Conservation (phyloP, 2,113 vertebrate genomes). For the Psophia crepitans region DNA sequence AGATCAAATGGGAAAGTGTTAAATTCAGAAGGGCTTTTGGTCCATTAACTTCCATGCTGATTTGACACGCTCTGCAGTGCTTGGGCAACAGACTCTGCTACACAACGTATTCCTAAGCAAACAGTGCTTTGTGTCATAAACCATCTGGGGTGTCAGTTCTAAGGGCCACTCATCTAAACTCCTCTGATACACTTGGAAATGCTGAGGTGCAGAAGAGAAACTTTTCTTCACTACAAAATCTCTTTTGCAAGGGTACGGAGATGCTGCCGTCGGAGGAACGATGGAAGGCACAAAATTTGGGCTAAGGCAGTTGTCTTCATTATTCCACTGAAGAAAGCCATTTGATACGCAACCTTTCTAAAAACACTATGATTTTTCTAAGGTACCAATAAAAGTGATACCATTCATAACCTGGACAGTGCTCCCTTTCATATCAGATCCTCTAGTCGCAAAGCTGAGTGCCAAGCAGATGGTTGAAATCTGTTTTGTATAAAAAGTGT, state of each 20-base stretch:
- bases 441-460: constrained; percentile 71
- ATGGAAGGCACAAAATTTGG: constrained; percentile 53
- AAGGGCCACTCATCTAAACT: constrained; percentile 50
- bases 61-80: constrained; percentile 70
- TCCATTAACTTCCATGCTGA: constrained; percentile 76
- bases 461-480: constrained; percentile 81
- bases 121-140: constrained; percentile 76
- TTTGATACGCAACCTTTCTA: constrained; percentile 50
- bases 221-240: constrained; percentile 33
- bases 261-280: constrained; percentile 1
- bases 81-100: constrained; percentile 70
- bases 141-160: constrained; percentile 74
- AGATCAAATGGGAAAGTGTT: constrained; percentile 73
- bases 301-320: constrained; percentile 54
- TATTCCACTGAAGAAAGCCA: constrained; percentile 65
- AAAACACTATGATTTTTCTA: constrained; percentile 62
- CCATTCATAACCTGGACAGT: constrained; percentile 79
- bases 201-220: constrained; percentile 44
- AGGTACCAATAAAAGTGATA: constrained; percentile 74
- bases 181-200: constrained; percentile 64
- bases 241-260: constrained; percentile 30
- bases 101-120: constrained; percentile 74
- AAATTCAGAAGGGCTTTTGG: constrained; percentile 71
- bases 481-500: constrained; percentile 78
- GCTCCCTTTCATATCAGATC: constrained; percentile 76